phyloP scores from a whole-genome alignment of 2,888 invertebrate species.

The Phortica magna region DNA sequence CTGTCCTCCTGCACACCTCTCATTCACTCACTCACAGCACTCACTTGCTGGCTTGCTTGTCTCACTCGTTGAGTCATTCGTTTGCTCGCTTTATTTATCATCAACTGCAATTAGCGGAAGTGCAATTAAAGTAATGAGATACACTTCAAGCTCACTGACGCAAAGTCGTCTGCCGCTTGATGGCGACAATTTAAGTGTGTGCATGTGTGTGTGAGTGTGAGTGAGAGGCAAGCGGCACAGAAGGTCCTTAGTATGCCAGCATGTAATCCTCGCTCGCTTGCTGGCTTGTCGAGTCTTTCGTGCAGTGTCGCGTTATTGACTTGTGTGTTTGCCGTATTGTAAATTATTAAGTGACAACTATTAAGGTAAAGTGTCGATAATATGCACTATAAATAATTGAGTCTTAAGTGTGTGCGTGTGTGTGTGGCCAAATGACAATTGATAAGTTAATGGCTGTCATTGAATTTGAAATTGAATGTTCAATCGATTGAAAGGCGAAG shows the following conservation, averaged over 20 bases:
- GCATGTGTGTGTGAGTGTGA: neutral
- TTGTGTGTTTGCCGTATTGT: neutral
- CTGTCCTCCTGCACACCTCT: neutral
- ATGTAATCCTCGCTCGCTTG: neutral
- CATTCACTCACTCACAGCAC: neutral
- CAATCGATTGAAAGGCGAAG: neutral
- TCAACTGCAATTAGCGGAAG: constrained; percentile 59
- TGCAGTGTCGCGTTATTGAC: neutral
- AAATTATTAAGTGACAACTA: constrained; percentile 9
- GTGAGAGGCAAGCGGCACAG: neutral
- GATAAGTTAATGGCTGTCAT: neutral
- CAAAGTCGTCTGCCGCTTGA: neutral
- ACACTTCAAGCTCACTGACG: constrained; percentile 23
- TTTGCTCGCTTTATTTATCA: constrained; percentile 50
- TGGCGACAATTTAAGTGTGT: neutral
- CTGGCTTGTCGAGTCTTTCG: neutral
- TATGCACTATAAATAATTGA: neutral
- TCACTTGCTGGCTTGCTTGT: neutral
- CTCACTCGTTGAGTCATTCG: constrained; percentile 1
- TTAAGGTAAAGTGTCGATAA: constrained; percentile 5
- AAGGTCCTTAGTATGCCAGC: neutral
- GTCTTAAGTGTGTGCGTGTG: neutral
- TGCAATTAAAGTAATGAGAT: constrained; percentile 56
- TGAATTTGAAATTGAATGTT: neutral
- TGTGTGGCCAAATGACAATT: neutral